Evolutionary conservation across 2,797 vertebrate species (phyloP).

Genomic region (Rachycentron canadum): DNA sequence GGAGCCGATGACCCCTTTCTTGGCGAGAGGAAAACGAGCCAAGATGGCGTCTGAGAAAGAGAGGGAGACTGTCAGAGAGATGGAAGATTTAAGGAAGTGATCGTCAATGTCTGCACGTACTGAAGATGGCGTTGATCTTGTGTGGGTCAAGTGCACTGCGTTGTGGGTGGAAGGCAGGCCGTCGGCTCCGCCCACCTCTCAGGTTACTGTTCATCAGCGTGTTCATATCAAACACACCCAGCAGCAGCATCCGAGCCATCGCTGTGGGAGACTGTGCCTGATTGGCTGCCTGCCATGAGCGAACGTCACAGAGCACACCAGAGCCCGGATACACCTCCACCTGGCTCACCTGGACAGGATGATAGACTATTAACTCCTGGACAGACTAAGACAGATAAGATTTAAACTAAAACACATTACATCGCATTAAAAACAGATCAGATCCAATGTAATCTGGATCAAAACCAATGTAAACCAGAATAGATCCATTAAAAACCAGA

Average conservation of each 20-base stretch:
- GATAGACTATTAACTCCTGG: too few relatives aligned
- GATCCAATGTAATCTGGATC: too few relatives aligned
- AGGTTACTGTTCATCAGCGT: slow-evolving; percentile 80
- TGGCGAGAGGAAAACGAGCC: slow-evolving; percentile 79
- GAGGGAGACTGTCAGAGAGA: neutral
- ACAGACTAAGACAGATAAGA: too few relatives aligned
- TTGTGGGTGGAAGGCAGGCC: slow-evolving; percentile 71
- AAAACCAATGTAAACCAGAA: too few relatives aligned
- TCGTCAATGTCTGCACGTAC: slow-evolving; percentile 31
- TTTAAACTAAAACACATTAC: too few relatives aligned
- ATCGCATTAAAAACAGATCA: too few relatives aligned
- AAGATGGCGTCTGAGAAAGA: slow-evolving; percentile 78
- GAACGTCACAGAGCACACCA: slow-evolving; percentile 71
- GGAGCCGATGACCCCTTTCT: slow-evolving; percentile 78
- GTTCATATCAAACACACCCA: slow-evolving; percentile 79
- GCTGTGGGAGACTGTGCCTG: slow-evolving; percentile 75
- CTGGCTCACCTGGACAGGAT: slow-evolving; percentile 60
- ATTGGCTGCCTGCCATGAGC: slow-evolving; percentile 72
- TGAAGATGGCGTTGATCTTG: slow-evolving; percentile 78
- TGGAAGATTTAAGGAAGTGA: neutral
- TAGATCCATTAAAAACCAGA: neutral
- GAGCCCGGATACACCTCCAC: slow-evolving; percentile 77
- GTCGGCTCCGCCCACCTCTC: slow-evolving; percentile 71
- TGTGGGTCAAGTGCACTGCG: slow-evolving; percentile 70
- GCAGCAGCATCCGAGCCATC: slow-evolving; percentile 73